These are phyloP conservation scores for Pelecanus crispus DNA, from an alignment of 2,113 vertebrate genomes.

Conservation along the genomic window DNA sequence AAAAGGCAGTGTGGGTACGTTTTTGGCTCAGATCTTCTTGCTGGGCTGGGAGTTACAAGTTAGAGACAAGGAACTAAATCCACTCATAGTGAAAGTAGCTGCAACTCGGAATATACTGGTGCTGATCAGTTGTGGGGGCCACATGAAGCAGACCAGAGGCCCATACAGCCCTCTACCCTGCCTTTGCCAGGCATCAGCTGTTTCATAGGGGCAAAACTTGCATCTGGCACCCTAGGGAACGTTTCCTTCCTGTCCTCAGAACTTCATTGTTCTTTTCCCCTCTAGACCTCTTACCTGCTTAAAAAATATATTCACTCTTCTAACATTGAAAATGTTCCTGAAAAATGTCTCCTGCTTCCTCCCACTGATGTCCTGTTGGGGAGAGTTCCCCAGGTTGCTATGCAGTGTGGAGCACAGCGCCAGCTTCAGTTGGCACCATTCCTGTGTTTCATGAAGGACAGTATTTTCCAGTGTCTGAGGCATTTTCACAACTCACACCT, in stretches of 20 bases:
- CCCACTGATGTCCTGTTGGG: background rate
- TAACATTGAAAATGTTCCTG: background rate
- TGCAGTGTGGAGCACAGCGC: background rate
- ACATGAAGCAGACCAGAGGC: background rate
- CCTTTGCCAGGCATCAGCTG: background rate
- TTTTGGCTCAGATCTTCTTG: background rate
- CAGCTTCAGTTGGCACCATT: background rate
- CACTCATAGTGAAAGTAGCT: background rate
- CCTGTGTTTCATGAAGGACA: background rate
- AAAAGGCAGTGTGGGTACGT: background rate
- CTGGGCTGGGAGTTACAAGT: background rate
- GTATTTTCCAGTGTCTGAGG: background rate
- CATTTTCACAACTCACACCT: background rate
- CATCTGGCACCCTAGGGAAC: background rate
- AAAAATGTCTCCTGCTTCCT: background rate
- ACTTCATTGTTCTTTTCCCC: background rate
- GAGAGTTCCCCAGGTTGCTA: background rate
- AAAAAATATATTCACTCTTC: background rate
- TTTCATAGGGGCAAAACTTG: background rate
- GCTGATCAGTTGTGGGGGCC: background rate
- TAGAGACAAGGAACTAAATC: background rate
- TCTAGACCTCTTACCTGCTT: background rate
- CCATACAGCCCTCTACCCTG: background rate
- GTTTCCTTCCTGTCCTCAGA: slow-evolving; percentile 3
- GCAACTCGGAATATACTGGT: background rate